A percentile compares a stretch with the other conserved stretches of the same genome.
Conservation (phyloP, 2,888 invertebrate genomes). For the Drosophila flavopinicola region DNA sequence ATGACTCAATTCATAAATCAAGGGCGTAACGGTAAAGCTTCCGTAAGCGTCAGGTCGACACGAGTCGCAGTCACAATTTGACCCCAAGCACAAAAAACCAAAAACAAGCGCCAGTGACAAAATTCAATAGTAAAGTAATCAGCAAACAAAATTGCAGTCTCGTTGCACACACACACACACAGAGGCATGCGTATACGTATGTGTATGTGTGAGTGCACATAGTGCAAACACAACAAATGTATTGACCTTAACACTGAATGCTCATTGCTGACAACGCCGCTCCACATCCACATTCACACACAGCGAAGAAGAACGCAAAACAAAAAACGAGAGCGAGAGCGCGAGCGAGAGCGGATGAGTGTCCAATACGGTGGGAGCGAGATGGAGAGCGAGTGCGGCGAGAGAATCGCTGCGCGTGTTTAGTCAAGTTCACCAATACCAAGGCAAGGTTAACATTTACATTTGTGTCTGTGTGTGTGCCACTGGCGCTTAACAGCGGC, state of each 20-base stretch:
- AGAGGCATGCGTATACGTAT: neutral
- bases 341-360: conserved; percentile 16
- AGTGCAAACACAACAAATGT: conserved; percentile 53
- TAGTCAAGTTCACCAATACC: conserved; percentile 79
- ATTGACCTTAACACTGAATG: conserved; percentile 82
- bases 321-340: conserved; percentile 10
- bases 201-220: conserved; percentile 16
- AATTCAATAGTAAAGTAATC: conserved; percentile 69
- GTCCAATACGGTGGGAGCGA: conserved; percentile 16
- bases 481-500: conserved; percentile 55
- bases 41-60: conserved; percentile 60
- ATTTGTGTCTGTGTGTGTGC: conserved; percentile 29
- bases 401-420: conserved; percentile 42
- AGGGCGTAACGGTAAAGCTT: conserved; percentile 37
- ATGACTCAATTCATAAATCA: conserved; percentile 32
- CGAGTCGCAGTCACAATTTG: conserved; percentile 39
- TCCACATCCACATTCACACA: conserved; percentile 39
- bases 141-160: conserved; percentile 56
- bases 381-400: conserved; percentile 15
- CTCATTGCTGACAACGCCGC: conserved; percentile 41
- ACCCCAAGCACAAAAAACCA: conserved; percentile 36
- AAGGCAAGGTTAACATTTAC: conserved; percentile 52
- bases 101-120: conserved; percentile 44
- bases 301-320: conserved; percentile 49
- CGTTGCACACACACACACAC: conserved; percentile 7